Conservation (phyloP, 2,888 invertebrate species). For the Spicauda simplicius region DNA sequence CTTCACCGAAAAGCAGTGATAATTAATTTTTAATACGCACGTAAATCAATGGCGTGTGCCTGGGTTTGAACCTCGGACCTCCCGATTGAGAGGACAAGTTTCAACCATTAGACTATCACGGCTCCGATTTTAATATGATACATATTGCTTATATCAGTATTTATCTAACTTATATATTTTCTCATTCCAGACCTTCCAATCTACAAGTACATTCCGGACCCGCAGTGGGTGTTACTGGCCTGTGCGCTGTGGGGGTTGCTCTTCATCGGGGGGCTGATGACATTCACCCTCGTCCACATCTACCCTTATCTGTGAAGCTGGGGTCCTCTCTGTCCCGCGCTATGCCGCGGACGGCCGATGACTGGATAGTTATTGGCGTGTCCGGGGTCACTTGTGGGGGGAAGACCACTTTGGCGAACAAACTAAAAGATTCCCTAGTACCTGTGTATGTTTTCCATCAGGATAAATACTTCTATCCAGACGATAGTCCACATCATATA, state of each 20-base stretch:
- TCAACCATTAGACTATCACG: too few species aligned
- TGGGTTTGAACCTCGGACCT: too few species aligned
- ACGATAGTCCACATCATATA: slow-evolving; percentile 87
- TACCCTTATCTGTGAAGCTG: slow-evolving; percentile 49
- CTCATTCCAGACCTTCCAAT: slow-evolving; percentile 73
- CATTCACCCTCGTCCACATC: slow-evolving; percentile 86
- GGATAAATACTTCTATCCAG: slow-evolving; percentile 90
- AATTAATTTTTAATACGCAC: too few species aligned
- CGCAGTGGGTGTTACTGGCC: slow-evolving; percentile 84
- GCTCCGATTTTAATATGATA: too few species aligned
- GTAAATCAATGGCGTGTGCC: too few species aligned
- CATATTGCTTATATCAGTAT: too few species aligned
- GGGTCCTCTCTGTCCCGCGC: slow-evolving; percentile 42
- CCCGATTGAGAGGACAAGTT: too few species aligned
- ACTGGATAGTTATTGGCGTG: slow-evolving; percentile 85
- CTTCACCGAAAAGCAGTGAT: too few species aligned
- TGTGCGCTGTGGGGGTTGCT: slow-evolving; percentile 86
- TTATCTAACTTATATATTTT: too few species aligned
- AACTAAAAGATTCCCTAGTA: slow-evolving; percentile 73
- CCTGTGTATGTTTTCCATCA: slow-evolving; percentile 87
- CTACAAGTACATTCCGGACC: slow-evolving; percentile 79
- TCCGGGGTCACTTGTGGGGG: slow-evolving; percentile 94
- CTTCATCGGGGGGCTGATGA: slow-evolving; percentile 87
- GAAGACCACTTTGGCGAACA: slow-evolving; percentile 89
- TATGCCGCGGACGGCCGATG: slow-evolving; percentile 37